phyloP scores from a whole-genome alignment of 2,113 vertebrate species.

The Mustela lutreola region DNA sequence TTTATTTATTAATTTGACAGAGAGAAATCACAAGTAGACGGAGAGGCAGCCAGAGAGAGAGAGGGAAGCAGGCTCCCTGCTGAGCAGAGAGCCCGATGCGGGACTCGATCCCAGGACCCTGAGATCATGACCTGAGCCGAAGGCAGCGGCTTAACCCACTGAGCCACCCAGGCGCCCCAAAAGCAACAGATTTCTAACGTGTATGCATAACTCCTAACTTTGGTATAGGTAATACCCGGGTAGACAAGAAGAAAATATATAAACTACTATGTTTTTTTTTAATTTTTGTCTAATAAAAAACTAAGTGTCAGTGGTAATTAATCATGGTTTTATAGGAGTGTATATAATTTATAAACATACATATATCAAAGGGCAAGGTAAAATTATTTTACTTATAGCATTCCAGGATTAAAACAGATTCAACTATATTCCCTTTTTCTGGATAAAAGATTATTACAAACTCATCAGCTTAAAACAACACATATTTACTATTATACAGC shows the following conservation, averaged over 20 bases:
- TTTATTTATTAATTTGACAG: no score
- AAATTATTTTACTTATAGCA: conserved; percentile 21
- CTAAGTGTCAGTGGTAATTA: not conserved
- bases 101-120: no score
- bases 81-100: no score
- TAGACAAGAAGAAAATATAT: not conserved
- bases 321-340: not conserved
- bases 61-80: no score
- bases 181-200: not conserved
- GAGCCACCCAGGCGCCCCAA: no score
- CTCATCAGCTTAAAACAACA: not conserved
- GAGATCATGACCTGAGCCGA: no score
- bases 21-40: no score
- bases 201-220: not conserved
- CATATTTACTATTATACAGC: not conserved
- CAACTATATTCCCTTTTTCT: not conserved
- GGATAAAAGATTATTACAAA: not conserved
- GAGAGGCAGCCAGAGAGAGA: no score
- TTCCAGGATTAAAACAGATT: not conserved
- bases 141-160: no score
- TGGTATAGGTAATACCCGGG: not conserved
- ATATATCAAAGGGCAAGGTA: not conserved
- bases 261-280: not conserved
- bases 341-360: not conserved
- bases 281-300: not conserved